Percentiles rank a stretch among this genome's conserved stretches.
phyloP scores from a whole-genome alignment of 2,888 invertebrate species.

The Malacosoma neustria region DNA sequence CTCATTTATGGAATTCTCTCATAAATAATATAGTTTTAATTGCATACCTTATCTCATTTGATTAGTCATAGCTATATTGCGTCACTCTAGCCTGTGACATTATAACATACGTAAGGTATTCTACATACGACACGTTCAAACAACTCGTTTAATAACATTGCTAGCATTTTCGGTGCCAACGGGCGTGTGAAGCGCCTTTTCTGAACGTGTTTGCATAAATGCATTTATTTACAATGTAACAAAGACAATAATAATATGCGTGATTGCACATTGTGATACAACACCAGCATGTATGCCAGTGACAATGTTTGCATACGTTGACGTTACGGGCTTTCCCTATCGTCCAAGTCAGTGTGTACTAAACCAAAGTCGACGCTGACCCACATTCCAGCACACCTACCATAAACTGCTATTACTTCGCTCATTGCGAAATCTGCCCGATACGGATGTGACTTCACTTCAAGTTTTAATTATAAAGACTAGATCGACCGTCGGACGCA shows the following conservation, averaged over 20 bases:
- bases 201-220: constrained; percentile 4
- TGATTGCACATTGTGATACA: not conserved
- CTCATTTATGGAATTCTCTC: constrained; percentile 4
- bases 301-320: constrained; percentile 7
- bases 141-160: not conserved
- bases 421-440: constrained; percentile 17
- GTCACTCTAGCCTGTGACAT: constrained; percentile 30
- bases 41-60: constrained; percentile 61
- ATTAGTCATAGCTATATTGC: constrained; percentile 57
- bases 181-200: not conserved
- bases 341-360: constrained; percentile 12
- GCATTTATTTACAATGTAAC: constrained; percentile 1
- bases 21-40: constrained; percentile 58
- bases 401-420: constrained; percentile 14
- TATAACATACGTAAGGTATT: constrained; percentile 15
- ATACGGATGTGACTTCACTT: constrained; percentile 6
- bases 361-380: constrained; percentile 1
- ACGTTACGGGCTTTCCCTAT: constrained; percentile 26
- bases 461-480: constrained; percentile 7
- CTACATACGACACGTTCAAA: not conserved
- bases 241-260: not conserved
- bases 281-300: not conserved
- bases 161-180: not conserved
- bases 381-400: constrained; percentile 24
- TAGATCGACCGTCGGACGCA: constrained; percentile 9